phyloP scores from a whole-genome alignment of 2,113 vertebrate species.

The Entomyzon cyanotis region DNA sequence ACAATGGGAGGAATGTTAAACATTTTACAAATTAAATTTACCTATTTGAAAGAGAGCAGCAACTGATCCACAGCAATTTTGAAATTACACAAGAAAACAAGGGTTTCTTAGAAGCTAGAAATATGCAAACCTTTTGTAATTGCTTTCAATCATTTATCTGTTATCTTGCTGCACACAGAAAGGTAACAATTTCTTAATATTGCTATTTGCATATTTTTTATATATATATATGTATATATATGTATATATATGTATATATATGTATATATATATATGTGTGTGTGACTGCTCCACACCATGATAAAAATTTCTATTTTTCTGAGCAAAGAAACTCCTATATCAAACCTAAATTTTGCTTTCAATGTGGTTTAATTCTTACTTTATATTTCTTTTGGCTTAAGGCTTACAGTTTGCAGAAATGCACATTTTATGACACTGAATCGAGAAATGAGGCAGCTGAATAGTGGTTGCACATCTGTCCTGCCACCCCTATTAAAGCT shows the following conservation, averaged over 20 bases:
- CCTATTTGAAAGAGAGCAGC: neutral
- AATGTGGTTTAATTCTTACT: neutral
- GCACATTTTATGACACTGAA: neutral
- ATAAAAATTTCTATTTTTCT: neutral
- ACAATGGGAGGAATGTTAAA: neutral
- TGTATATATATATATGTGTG: accelerated
- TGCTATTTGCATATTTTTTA: neutral
- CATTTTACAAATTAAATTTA: neutral
- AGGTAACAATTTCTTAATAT: neutral
- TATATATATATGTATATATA: accelerated
- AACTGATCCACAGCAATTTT: neutral
- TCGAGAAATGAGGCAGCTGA: neutral
- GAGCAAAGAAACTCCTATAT: neutral
- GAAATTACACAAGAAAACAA: neutral
- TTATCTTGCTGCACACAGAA: neutral
- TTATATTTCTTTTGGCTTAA: neutral
- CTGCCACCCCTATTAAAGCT: neutral
- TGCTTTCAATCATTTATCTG: neutral
- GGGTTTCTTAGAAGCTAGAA: neutral
- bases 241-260: accelerated
- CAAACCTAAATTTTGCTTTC: neutral
- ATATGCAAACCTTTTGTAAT: neutral
- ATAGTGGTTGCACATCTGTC: neutral
- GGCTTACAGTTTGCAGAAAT: neutral
- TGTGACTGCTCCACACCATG: neutral